Conservation (phyloP, 2,888 invertebrate genomes). For the Pogonocherus hispidulus region DNA sequence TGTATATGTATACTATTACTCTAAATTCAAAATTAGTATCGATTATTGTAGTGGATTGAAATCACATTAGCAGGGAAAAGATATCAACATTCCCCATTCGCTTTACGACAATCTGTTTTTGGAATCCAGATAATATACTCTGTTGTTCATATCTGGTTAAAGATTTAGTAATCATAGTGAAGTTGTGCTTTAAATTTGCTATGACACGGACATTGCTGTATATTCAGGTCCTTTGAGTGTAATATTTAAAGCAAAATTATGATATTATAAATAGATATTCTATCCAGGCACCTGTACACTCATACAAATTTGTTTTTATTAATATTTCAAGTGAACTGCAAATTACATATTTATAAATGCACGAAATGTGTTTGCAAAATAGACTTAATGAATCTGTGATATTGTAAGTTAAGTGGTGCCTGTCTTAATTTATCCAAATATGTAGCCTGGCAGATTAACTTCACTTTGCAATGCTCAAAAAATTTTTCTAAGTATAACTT, state of each 20-base stretch:
- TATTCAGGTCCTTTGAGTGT: slow-evolving; percentile 30
- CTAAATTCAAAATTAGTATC: slow-evolving; percentile 68
- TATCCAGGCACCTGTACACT: slow-evolving; percentile 59
- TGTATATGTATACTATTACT: slow-evolving; percentile 74
- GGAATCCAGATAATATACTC: slow-evolving; percentile 40
- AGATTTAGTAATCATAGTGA: slow-evolving; percentile 3
- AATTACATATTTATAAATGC: slow-evolving; percentile 11
- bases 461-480: neutral
- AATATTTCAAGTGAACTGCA: slow-evolving; percentile 39
- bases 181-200: slow-evolving; percentile 38
- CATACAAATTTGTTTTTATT: slow-evolving; percentile 54
- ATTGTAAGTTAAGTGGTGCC: slow-evolving; percentile 25
- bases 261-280: slow-evolving; percentile 55
- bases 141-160: slow-evolving; percentile 43
- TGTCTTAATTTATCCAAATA: slow-evolving; percentile 22
- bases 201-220: slow-evolving; percentile 49
- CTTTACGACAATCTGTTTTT: slow-evolving; percentile 64
- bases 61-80: slow-evolving; percentile 60
- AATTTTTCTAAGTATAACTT: neutral
- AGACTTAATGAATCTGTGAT: slow-evolving; percentile 33
- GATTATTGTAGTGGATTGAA: slow-evolving; percentile 61
- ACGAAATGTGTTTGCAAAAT: slow-evolving; percentile 22
- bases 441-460: neutral
- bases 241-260: slow-evolving; percentile 52
- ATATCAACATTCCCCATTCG: slow-evolving; percentile 63